phyloP scores from a whole-genome alignment of 2,797 vertebrate species.

The Atherinosoma microstoma region DNA sequence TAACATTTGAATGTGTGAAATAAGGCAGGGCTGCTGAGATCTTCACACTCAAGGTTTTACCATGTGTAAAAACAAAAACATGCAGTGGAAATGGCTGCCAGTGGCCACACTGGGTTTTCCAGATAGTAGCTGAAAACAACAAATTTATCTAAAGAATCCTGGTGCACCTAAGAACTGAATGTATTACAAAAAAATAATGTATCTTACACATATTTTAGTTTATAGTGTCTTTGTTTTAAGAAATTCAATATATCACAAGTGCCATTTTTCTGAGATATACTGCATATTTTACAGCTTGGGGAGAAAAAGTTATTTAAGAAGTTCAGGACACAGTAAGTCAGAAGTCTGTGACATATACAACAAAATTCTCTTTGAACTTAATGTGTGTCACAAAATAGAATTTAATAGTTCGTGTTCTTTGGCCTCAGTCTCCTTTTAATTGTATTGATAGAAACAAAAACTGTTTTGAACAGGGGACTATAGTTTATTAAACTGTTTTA shows the following conservation, averaged over 20 bases:
- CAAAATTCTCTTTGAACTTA: not conserved
- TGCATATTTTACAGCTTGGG: not conserved
- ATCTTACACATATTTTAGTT: not conserved
- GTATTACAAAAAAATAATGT: not conserved
- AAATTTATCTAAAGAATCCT: not conserved
- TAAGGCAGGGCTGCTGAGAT: slow-evolving; percentile 31
- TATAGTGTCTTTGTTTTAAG: not conserved
- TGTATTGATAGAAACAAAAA: not conserved
- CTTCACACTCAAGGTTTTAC: slow-evolving; percentile 53
- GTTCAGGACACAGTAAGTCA: not conserved
- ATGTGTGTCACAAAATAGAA: not conserved
- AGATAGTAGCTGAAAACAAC: not conserved
- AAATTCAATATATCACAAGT: not conserved
- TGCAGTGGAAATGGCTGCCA: slow-evolving; percentile 25
- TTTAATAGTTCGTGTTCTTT: not conserved
- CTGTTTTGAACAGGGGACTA: not conserved
- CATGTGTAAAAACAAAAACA: slow-evolving; percentile 58
- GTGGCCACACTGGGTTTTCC: slow-evolving; percentile 17
- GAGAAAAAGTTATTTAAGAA: not conserved
- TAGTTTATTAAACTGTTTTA: not conserved
- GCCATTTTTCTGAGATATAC: not conserved
- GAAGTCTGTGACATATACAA: not conserved
- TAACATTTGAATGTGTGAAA: slow-evolving; percentile 58
- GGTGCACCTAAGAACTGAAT: not conserved
- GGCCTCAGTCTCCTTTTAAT: not conserved